Evolutionary conservation across 2,113 vertebrate species (phyloP), one percentile per base, ranked within the genome.

Genomic region (Beaufortia kweichowensis): DNA sequence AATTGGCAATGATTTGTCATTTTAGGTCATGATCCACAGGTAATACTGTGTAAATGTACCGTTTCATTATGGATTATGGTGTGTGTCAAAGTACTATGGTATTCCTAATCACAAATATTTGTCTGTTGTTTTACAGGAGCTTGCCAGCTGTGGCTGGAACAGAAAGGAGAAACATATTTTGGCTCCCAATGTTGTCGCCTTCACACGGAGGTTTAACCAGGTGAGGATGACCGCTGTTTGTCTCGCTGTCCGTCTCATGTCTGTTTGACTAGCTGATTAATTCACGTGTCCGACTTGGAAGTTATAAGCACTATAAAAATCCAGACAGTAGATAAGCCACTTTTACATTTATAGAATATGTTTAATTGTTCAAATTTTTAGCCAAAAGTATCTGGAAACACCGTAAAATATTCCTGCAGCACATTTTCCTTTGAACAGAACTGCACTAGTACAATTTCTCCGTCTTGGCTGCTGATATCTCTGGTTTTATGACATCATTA

Each of bases 181-280:
- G 0, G 93, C 95, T 55, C 95, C 95, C 24, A 96, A 97, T 48
- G 88, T 96, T 39, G 95, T 97, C 66, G 95, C 95, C 71, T 96
- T 97, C 86, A 97, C 95, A 24, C 92, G 96, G 73, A 92, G 96
- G 64, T 97, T 96, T 89, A 97, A 96, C 88, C 96, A 97, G 94
- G 96, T 97, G 87, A 84, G 80, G 6, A 53, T 6, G 4, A 19
- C 7, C 7, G 35, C 17, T 50, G 5, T 19, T 8, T 21, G 4
- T n/a, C 19, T 50, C 3, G 12, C 5, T 48, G 17, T 19, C 48
- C 21, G 17, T 53, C 17, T 19, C 3, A 4, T 46, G 41, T 46
- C 11, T 46, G 14, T 46, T 3, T 46, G 14, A 15, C 43, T 46
- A 3, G 12, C 14, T 17, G 43, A 67, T 19, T 66, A 17, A 41